Evolutionary conservation across 2,888 invertebrate species (phyloP), one percentile per base, ranked within the genome.

Genomic region (Blastobasis adustella): DNA sequence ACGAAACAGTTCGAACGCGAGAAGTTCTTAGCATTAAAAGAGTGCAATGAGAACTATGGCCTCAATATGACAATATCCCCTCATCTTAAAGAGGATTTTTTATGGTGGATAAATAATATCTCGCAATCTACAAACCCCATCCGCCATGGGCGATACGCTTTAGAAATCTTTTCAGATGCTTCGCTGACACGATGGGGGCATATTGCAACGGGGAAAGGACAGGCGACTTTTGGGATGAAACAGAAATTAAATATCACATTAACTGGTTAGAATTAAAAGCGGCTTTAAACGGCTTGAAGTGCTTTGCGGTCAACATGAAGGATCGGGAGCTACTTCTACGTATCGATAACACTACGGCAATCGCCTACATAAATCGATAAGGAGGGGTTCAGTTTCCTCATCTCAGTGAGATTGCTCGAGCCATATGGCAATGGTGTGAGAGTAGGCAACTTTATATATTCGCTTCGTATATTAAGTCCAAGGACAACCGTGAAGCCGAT

Each of bases 381-480:
- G 46, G 53, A 10, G 47, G 47, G 6, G 40, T 50, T 4, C 40
- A 53, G 39, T 53, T 38, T 47, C n/a, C 10, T 9, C 47, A 50
- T n/a, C n/a, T n/a, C n/a, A n/a, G n/a, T n/a, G n/a, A n/a, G n/a
- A n/a, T n/a, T n/a, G n/a, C n/a, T n/a, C n/a, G n/a, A n/a, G n/a
- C n/a, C n/a, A n/a, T n/a, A n/a, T n/a, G n/a, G n/a, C n/a, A n/a
- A n/a, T n/a, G 51, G 53, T 55, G 55, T 51, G 53, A 53, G 39
- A 8, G 49, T 39, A 9, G 55, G 10, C 7, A 49, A 5, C n/a
- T 54, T 6, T 48, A 36, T n/a, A 36, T 55, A 4, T 52, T 48
- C 48, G 57, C 56, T 0, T 54, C 54, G 0, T 57, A 54, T 40
- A 57, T 57, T 7, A 53, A 43, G 10, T 53, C 54, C 5, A 53